Base-by-base conservation (phyloP, 2,888 invertebrate species). In the Deilephila porcellus region DNA sequence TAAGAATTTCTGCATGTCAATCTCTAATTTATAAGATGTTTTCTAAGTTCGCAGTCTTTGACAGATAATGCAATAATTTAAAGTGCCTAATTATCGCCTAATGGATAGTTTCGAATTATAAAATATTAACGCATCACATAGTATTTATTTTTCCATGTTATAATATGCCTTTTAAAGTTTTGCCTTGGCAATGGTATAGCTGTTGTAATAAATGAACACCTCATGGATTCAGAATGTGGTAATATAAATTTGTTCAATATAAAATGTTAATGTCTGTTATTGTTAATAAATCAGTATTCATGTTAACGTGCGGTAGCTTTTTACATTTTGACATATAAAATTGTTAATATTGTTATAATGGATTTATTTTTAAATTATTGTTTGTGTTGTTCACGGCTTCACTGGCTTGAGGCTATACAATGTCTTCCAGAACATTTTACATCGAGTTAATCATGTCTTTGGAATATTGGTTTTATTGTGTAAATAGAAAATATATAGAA, bases 351-450 rank as follows among this genome's bases (percentile, higher is more conserved):
- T 75, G 60, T 83, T 82, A 80, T 77, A 56, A 77, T 74, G 74
- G 79, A 80, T 75, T 81, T 74, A 76, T 77, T 77, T 77, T 76
- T 76, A 76, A 75, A 74, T 72, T 74, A 77, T 74, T 76, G 73
- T 73, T 67, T 53, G 32, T 72, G 72, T 72, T 56, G 59, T 67
- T 73, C 45, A 17, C 29, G 72, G 72, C 72, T 78, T 79, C 73
- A 25, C 76, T 75, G 71, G 80, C 81, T 83, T 80, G 82, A 82
- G 82, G 84, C 82, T 81, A 77, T 84, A 82, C 74, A 78, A 88
- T 86, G 93, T 93, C 93, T 93, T 93, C 93, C 93, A 91, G 78
- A 80, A 81, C 72, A 77, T 83, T 83, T 77, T 79, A 85, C 75
- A 83, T 76, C 73, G 79, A 77, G 80, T 76, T 76, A 84, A 83